Evolutionary conservation across 2,113 vertebrate genomes (phyloP).

Genomic region (Conger conger): DNA sequence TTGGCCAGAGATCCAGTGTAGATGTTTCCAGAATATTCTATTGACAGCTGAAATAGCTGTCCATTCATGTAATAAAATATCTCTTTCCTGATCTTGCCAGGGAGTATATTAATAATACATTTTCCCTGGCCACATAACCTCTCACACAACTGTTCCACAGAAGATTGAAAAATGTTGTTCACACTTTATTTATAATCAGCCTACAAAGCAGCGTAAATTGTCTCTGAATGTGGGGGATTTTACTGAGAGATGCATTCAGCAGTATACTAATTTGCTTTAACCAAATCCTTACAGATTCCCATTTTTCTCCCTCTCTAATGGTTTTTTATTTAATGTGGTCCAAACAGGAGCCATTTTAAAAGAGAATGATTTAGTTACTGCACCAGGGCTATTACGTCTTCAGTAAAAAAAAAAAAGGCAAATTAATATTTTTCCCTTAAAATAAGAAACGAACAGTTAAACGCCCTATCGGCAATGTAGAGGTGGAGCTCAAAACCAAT

Average conservation of each 20-base stretch:
- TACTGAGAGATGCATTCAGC: not conserved
- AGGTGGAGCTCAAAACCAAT: not conserved
- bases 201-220: not conserved
- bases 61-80: not conserved
- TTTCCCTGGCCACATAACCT: not conserved
- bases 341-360: not conserved
- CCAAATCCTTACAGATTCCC: not conserved
- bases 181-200: not conserved
- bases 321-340: not conserved
- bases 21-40: not conserved
- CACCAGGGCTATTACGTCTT: not conserved
- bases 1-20: not conserved
- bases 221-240: not conserved
- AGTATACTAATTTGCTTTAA: not conserved
- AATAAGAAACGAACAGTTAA: not conserved
- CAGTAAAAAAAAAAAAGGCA: not conserved
- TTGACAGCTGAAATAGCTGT: not conserved
- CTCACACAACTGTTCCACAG: not conserved
- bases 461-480: not conserved
- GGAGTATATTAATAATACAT: not conserved
- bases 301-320: not conserved
- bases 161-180: not conserved
- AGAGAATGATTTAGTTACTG: not conserved
- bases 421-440: not conserved
- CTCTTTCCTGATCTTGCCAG: not conserved